A percentile compares a stretch with the other conserved stretches of the same genome.
Evolutionary conservation across 2,113 vertebrate genomes (phyloP).

Genomic region (Hiodon alosoides): DNA sequence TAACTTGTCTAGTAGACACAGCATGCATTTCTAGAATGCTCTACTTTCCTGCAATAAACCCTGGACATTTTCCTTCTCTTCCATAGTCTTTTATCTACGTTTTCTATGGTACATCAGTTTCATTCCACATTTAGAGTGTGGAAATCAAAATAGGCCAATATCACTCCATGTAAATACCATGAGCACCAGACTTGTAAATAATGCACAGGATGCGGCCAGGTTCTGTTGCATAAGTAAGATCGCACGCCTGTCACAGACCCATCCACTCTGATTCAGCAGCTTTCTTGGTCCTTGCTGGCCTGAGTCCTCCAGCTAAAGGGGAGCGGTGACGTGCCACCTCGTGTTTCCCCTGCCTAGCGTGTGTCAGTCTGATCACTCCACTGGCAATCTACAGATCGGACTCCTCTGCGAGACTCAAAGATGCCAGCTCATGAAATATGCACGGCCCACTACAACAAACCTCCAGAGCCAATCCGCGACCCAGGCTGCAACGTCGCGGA

Average conservation of each 20-base stretch:
- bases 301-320: neutral
- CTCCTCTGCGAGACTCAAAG: constrained; percentile 42
- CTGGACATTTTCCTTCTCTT: constrained; percentile 27
- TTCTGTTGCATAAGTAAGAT: constrained; percentile 59
- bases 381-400: constrained; percentile 39
- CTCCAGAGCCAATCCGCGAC: constrained; percentile 26
- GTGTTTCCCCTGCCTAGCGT: constrained; percentile 19
- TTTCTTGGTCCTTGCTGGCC: neutral
- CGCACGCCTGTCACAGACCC: constrained; percentile 42
- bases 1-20: neutral
- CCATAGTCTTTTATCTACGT: neutral
- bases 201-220: constrained; percentile 53
- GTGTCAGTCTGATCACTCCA: constrained; percentile 45
- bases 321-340: too few species aligned
- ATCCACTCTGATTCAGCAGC: neutral
- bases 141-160: constrained; percentile 55
- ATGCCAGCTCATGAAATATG: constrained; percentile 53
- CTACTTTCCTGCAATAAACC: constrained; percentile 21
- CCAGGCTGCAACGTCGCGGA: constrained; percentile 35
- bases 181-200: constrained; percentile 57
- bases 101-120: constrained; percentile 17
- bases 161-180: constrained; percentile 56
- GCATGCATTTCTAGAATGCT: neutral
- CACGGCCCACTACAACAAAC: constrained; percentile 46
- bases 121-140: constrained; percentile 29